Conservation (phyloP, 2,888 invertebrate genomes). For the Polia nebulosa region DNA sequence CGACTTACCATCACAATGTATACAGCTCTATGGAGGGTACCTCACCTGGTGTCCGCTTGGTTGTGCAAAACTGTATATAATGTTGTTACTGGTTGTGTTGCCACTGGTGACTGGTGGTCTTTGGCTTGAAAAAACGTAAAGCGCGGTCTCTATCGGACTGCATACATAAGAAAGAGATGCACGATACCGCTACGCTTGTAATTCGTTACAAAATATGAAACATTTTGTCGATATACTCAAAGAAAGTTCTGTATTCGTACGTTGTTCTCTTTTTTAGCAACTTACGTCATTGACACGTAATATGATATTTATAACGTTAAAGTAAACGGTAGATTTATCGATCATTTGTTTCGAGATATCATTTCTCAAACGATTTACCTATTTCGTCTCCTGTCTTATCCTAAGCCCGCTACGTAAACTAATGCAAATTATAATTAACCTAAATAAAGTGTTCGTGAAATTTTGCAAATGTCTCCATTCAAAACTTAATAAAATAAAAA, state of each 20-base stretch:
- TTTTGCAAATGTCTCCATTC: constrained; percentile 18
- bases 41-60: too few relatives aligned
- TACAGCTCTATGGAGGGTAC: too few relatives aligned
- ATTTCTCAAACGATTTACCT: not conserved
- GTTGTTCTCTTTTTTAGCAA: too few relatives aligned
- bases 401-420: not conserved
- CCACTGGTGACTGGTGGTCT: not conserved
- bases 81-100: too few relatives aligned
- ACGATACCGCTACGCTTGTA: not conserved
- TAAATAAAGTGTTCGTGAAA: constrained; percentile 15
- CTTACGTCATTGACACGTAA: too few relatives aligned
- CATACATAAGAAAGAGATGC: not conserved
- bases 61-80: not conserved
- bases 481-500: constrained; percentile 1
- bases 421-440: not conserved
- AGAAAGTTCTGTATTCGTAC: too few relatives aligned
- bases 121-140: not conserved
- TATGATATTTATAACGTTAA: too few relatives aligned
- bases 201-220: not conserved
- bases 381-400: not conserved
- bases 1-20: too few relatives aligned
- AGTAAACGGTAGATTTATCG: too few relatives aligned
- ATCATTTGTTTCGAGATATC: too few relatives aligned
- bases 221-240: not conserved
- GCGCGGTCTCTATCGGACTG: not conserved